These are phyloP conservation scores for Craseonycteris thonglongyai DNA, from an alignment of 2,113 vertebrate genomes.

Conservation along the genomic window DNA sequence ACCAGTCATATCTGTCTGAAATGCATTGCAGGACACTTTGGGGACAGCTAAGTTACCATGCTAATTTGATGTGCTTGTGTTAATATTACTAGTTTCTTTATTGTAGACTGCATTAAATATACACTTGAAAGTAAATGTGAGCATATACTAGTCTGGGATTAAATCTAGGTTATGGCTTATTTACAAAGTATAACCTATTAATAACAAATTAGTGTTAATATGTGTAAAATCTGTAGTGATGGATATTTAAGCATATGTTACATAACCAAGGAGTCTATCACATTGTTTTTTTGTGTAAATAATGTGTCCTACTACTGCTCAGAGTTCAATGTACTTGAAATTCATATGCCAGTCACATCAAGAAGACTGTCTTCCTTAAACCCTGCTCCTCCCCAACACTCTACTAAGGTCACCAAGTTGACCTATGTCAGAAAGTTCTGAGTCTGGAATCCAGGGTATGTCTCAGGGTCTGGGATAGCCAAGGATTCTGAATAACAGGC, in stretches of 20 bases:
- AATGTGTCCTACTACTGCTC: accelerated
- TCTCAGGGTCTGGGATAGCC: neutral
- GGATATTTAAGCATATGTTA: neutral
- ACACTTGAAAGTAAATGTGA: neutral
- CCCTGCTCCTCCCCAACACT: neutral
- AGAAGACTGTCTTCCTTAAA: neutral
- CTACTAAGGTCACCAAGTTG: neutral
- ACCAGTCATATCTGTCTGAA: neutral
- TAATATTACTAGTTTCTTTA: neutral
- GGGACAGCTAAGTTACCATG: neutral
- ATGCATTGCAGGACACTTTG: neutral
- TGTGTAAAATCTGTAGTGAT: neutral
- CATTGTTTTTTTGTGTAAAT: neutral
- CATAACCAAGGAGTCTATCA: neutral
- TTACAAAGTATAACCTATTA: neutral
- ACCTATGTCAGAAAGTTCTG: neutral
- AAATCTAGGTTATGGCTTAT: neutral
- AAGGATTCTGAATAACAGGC: neutral
- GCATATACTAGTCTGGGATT: neutral
- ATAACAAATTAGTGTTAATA: neutral
- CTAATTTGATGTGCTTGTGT: neutral
- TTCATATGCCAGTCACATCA: neutral
- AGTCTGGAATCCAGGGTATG: neutral
- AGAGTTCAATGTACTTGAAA: neutral
- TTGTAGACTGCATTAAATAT: neutral